Evolutionary conservation across 1,140 invertebrate species (phyloP), one percentile per base, ranked within the genome.

Genomic region (Drosophila teissieri): DNA sequence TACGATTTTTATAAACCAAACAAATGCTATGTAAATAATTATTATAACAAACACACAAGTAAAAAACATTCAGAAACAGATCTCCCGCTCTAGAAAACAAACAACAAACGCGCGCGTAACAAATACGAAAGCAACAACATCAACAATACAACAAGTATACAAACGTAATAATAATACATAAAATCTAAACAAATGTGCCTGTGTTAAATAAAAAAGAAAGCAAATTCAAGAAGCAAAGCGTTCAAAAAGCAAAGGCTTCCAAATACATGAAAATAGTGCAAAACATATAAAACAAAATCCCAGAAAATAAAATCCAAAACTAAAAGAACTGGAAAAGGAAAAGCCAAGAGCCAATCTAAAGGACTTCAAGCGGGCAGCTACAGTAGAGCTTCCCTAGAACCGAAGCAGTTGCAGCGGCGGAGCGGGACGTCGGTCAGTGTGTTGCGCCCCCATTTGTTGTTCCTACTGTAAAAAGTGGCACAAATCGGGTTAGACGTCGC

Each of bases 401-500:
- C 44, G 39, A 36, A 65, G 39, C 53, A 51, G 60, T 36, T 34
- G 52, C 42, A 55, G 57, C 73, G 39, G 53, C 57, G 52, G 42
- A 45, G 58, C 62, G 57, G 61, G 53, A 57, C 60, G 67, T 70
- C 76, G 77, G 58, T 78, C 73, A 76, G 67, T 77, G 74, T 81
- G 82, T 91, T 82, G 80, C 70, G 74, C 70, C 84, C 79, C 85
- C 85, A 72, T 64, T 80, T 61, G 90, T 91, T 62, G 61, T 69
- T 80, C 75, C 65, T 79, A 79, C 67, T 79, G 84, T 81, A 92
- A 92, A 92, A 92, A 92, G 91, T 92, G 91, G 91, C 91, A 92
- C 91, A 92, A 92, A 86, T 92, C 91, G 91, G 91, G 91, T 81
- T 92, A 86, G 91, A 92, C 77, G 79, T 91, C 91, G 91, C 91